A percentile compares a stretch with the other conserved stretches of the same genome.
Evolutionary conservation across 2,113 vertebrate species (phyloP).

Genomic region (Tetraodon nigroviridis): DNA sequence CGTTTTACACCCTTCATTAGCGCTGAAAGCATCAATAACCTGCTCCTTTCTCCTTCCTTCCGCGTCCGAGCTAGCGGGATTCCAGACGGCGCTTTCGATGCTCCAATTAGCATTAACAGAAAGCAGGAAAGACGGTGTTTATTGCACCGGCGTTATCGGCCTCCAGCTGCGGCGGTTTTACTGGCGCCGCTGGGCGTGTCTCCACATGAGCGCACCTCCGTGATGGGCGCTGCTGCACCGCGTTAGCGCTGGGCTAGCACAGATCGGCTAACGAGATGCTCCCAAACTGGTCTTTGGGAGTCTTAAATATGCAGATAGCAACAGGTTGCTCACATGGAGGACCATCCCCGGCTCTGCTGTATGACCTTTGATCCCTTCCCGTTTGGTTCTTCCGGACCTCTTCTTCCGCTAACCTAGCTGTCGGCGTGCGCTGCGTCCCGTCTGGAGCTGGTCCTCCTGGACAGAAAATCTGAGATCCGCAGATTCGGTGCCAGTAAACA

Average conservation of each 20-base stretch:
- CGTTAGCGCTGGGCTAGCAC: background rate
- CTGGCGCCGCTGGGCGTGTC: background rate
- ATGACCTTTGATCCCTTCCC: too few relatives aligned
- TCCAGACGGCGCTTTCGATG: too few relatives aligned
- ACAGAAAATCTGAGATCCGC: constrained; percentile 4
- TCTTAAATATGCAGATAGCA: too few relatives aligned
- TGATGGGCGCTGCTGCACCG: background rate
- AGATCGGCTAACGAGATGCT: too few relatives aligned
- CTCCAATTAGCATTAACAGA: background rate
- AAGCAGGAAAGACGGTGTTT: background rate
- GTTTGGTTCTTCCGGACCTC: too few relatives aligned
- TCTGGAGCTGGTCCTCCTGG: constrained; percentile 33
- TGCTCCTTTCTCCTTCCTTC: too few relatives aligned
- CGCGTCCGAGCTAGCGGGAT: too few relatives aligned
- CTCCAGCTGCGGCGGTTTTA: background rate
- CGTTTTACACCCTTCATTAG: too few relatives aligned
- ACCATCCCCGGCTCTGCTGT: too few relatives aligned
- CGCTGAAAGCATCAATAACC: background rate
- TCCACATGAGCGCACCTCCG: background rate
- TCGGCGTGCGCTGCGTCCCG: background rate
- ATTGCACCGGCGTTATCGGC: background rate
- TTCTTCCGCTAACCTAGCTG: too few relatives aligned
- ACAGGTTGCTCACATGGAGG: too few relatives aligned
- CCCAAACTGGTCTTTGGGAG: too few relatives aligned
- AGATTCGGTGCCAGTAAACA: constrained; percentile 3